Conservation (phyloP, 2,888 invertebrate genomes). For the Synanthedon tipuliformis region DNA sequence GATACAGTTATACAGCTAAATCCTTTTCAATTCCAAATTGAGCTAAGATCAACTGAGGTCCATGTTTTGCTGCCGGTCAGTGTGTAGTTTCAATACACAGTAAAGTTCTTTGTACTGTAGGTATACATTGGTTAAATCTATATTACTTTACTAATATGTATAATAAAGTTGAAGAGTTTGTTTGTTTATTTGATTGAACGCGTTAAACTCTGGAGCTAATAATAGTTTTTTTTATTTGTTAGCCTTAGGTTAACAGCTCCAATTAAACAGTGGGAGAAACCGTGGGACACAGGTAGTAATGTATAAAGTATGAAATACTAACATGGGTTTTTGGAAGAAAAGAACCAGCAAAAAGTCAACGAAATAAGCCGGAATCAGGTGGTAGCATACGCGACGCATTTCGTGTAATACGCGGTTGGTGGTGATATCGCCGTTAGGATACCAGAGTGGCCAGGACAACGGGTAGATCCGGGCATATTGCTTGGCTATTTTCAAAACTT, state of each 20-base stretch:
- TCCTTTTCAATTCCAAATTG: no score
- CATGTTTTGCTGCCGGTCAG: no score
- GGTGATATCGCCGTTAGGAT: conserved; percentile 83
- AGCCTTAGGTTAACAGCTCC: neutral
- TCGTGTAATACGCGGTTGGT: conserved; percentile 75
- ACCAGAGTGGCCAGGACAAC: conserved; percentile 86
- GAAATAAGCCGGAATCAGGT: conserved; percentile 82
- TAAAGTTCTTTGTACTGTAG: no score
- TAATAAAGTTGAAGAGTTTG: no score
- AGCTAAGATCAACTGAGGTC: no score
- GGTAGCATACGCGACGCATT: conserved; percentile 76
- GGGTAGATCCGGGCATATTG: conserved; percentile 78
- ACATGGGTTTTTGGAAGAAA: conserved; percentile 83
- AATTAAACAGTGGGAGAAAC: neutral
- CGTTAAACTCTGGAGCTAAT: no score
- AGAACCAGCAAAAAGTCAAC: conserved; percentile 82
- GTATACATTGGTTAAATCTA: no score
- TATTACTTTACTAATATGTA: no score
- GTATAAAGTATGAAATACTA: conserved; percentile 49
- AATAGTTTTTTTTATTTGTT: neutral
- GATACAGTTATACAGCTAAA: no score
- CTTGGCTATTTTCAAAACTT: conserved; percentile 79
- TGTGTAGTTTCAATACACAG: no score
- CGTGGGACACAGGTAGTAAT: neutral
- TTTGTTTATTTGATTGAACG: no score